These are phyloP conservation scores for Sphecodes monilicornis DNA, from an alignment of 2,888 invertebrate species.

Conservation along the genomic window DNA sequence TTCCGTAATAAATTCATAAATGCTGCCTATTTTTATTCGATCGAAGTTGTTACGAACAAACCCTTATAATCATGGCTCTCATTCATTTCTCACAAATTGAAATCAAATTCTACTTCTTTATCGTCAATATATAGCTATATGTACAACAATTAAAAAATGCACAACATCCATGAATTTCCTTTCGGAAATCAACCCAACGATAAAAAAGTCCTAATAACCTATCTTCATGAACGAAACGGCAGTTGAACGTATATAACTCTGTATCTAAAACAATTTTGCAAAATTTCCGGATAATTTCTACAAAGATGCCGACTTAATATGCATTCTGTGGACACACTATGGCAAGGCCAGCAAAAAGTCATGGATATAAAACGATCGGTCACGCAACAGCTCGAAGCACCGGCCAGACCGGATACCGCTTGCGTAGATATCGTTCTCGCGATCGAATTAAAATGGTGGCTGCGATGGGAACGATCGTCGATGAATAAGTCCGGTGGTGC, in stretches of 20 bases:
- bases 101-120: not conserved
- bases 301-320: slow-evolving; percentile 8
- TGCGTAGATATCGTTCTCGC: slow-evolving; percentile 34
- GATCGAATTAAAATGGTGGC: slow-evolving; percentile 46
- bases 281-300: not conserved
- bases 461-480: slow-evolving; percentile 76
- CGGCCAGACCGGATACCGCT: slow-evolving; percentile 60
- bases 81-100: not conserved
- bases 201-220: not conserved
- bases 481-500: slow-evolving; percentile 81
- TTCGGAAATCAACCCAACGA: not conserved
- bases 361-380: slow-evolving; percentile 28
- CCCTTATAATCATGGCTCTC: too few relatives aligned
- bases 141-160: too few relatives aligned
- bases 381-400: slow-evolving; percentile 56
- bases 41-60: too few relatives aligned
- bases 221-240: not conserved
- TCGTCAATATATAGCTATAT: not conserved
- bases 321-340: slow-evolving; percentile 5
- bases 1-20: too few relatives aligned
- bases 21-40: too few relatives aligned
- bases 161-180: not conserved
- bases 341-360: not conserved
- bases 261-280: not conserved
- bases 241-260: not conserved